Evolutionary conservation across 2,888 invertebrate species (phyloP).

Genomic region (Saturnia japonica): DNA sequence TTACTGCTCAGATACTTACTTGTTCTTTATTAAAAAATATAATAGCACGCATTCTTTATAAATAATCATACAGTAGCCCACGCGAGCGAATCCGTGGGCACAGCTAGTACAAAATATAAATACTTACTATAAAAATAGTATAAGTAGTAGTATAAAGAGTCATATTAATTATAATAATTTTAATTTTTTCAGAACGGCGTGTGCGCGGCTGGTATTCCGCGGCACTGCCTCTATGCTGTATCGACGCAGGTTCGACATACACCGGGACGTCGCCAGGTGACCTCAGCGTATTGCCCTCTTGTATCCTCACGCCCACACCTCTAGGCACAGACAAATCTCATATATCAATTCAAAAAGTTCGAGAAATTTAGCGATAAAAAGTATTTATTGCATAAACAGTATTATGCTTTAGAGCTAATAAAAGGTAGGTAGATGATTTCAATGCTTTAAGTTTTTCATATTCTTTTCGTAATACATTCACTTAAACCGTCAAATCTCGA

Average conservation of each 20-base stretch:
- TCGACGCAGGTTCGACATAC: constrained; percentile 84
- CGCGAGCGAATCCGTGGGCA: too few relatives aligned
- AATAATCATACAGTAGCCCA: too few relatives aligned
- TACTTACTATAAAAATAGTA: too few relatives aligned
- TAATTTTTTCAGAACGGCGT: constrained; percentile 64
- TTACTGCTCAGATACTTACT: too few relatives aligned
- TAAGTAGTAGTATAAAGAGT: too few relatives aligned
- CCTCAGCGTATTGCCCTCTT: constrained; percentile 52
- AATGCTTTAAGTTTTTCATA: not conserved
- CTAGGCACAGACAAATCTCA: constrained; percentile 24
- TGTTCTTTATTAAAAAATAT: too few relatives aligned
- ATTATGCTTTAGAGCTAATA: not conserved
- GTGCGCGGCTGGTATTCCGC: constrained; percentile 55
- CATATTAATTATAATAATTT: constrained; percentile 25
- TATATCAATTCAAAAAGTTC: constrained; percentile 18
- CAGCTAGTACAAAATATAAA: too few relatives aligned
- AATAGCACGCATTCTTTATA: too few relatives aligned
- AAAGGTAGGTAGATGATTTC: not conserved
- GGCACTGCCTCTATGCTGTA: constrained; percentile 78
- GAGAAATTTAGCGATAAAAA: not conserved
- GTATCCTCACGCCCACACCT: constrained; percentile 14
- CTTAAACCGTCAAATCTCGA: not conserved
- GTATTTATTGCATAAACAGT: not conserved
- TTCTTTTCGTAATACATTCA: not conserved
- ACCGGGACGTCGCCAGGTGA: constrained; percentile 87